Evolutionary conservation across 2,888 invertebrate species (phyloP).

Genomic region (Prosopocoilus inquinatus): DNA sequence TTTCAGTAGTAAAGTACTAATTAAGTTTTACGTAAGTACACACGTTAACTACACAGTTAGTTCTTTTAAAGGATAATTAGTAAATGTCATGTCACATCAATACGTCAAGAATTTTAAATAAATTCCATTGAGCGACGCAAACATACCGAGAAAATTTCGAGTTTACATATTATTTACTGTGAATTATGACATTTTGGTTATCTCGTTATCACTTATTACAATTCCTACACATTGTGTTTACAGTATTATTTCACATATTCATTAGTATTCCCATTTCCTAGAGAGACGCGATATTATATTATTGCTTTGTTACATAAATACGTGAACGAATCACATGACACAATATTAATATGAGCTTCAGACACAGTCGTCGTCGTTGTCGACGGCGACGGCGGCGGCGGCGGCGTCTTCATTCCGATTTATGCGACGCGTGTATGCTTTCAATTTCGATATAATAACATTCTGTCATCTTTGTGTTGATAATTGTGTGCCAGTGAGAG

Average conservation of each 20-base stretch:
- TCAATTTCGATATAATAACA: conserved; percentile 45
- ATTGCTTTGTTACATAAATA: conserved; percentile 27
- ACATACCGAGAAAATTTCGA: no score
- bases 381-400: no score
- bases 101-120: no score
- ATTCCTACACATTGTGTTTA: conserved; percentile 14
- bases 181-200: conserved; percentile 5
- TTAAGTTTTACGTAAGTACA: no score
- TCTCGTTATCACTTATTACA: conserved; percentile 17
- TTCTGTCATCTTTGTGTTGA: conserved; percentile 45
- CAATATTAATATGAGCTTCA: conserved; percentile 39
- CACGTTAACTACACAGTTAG: no score
- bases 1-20: no score
- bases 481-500: conserved; percentile 47
- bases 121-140: no score
- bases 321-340: conserved; percentile 34
- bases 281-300: conserved; percentile 10
- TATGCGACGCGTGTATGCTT: conserved; percentile 38
- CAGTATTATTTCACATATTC: conserved; percentile 16
- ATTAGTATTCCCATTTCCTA: conserved; percentile 15
- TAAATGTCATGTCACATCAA: no score
- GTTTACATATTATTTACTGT: no score
- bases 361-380: conserved; percentile 31
- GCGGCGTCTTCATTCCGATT: conserved; percentile 35
- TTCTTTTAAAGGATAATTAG: no score